Base-by-base conservation (phyloP, 2,888 invertebrate species). In the Mythimna lalbum region DNA sequence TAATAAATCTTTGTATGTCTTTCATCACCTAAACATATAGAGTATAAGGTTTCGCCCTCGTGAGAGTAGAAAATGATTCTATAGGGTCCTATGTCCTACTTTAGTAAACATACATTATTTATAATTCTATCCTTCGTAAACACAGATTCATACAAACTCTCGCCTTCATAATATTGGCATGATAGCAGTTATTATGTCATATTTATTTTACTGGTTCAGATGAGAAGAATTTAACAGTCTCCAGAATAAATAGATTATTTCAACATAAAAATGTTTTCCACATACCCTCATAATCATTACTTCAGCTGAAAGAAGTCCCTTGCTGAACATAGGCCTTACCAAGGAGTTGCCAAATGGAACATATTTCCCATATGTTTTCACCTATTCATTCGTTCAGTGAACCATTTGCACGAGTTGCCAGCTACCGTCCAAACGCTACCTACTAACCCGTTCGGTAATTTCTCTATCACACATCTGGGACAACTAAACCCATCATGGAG, bases 391-490 rank as follows among this genome's bases (percentile, higher is more conserved):
- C 12, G 14, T 3, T 49, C 21, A 49, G 59, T 63, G 23, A 66
- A 19, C 36, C 55, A 49, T 71, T 60, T 39, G 31, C n/a, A 27
- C 36, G 47, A 27, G 21, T 39, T 39, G 67, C 39, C 69, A 23
- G 43, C 62, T 69, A n/a, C 57, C 50, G 19, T 53, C 19, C 23
- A 19, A 67, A 27, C 27, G 53, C 36, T 63, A 56, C 65, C 53
- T 55, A 60, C 56, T n/a, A 63, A 69, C 49, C 49, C 63, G 64
- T 81, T 82, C 62, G 69, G 81, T 84, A 82, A 76, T 75, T 71
- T 60, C 62, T 73, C 75, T 76, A 82, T 81, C 69, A 79, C 72
- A 73, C 84, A 66, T 81, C 76, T 66, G 78, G 84, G 82, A 81
- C 69, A 82, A 73, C 56, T 77, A 60, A 76, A 78, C 69, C 81